Evolutionary conservation across 2,888 invertebrate species (phyloP).

Genomic region (Heliconius charithonia): DNA sequence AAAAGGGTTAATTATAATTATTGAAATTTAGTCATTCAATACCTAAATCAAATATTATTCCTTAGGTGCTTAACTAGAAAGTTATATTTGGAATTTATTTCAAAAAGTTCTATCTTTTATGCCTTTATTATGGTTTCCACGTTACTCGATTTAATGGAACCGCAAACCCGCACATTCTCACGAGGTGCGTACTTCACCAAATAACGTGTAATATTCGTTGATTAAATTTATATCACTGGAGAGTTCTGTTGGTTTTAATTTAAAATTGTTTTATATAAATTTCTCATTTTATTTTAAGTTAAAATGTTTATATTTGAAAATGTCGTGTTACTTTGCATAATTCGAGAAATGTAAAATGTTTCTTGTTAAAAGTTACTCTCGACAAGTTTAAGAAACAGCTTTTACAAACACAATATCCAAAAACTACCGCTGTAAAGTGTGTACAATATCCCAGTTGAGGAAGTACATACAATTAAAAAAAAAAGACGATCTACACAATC

Average conservation of each 20-base stretch:
- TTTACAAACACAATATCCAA: background rate
- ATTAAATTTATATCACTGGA: conserved; percentile 23
- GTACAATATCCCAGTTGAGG: background rate
- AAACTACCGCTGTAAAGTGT: background rate
- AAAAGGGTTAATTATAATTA: no score
- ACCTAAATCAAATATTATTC: no score
- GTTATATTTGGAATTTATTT: background rate
- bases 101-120: background rate
- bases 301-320: background rate
- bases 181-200: background rate
- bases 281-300: background rate
- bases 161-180: conserved; percentile 17
- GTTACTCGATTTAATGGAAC: conserved; percentile 19
- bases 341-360: background rate
- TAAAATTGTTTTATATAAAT: background rate
- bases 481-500: no score
- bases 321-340: background rate
- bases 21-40: no score
- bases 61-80: background rate
- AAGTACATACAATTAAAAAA: background rate
- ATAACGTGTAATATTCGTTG: conserved; percentile 19
- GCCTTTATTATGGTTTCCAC: background rate
- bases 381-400: background rate
- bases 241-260: background rate
- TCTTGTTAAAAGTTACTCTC: background rate